Base-by-base conservation (phyloP, 2,113 vertebrate species). In the Carollia perspicillata region DNA sequence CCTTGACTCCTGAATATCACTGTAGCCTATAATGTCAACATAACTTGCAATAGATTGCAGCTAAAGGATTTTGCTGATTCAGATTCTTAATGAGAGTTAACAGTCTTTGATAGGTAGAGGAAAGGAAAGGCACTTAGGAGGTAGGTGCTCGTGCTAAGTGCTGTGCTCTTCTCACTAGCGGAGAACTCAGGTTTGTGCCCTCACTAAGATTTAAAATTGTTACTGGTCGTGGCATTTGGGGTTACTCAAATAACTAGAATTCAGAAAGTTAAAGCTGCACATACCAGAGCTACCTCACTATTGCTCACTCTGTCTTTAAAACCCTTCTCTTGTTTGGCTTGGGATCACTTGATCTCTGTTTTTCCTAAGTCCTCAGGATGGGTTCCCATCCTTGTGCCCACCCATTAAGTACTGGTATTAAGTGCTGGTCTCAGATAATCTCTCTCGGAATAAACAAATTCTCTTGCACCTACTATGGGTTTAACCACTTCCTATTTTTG, bases 211-310 rank as follows among this genome's bases (percentile, higher is more conserved):
- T 87, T 74, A 8, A 95, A 69, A 72, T 74, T 2, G 26, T 58
- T 51, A 53, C 69, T 94, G 77, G 35, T 44, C n/a, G 42, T 42
- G 63, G 35, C 90, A 68, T 6, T 85, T 93, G 42, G 13, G 37
- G 22, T 93, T 96, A 14, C 9, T 93, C 63, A 47, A 65, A 37
- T 83, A 80, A 80, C 11, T 40, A 40, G 89, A 94, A 90, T 63
- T 85, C 74, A 79, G 49, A 88, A 78, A 85, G 26, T 53, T 26
- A 74, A 55, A 78, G 28, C 12, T 44, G 16, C 4, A n/a, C 5
- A 3, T 89, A 23, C 20, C 22, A 35, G 58, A 77, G 13, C 5
- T 53, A 6, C 11, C 58, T 66, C 75, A 18, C 4, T 28, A 0
- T 63, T 42, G 5, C 18, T 81, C 23, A 26, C 5, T 18, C 79